A percentile compares a stretch with the other conserved stretches of the same genome.
phyloP scores from a whole-genome alignment of 1,140 invertebrate species.

The Drosophila kepulauana region DNA sequence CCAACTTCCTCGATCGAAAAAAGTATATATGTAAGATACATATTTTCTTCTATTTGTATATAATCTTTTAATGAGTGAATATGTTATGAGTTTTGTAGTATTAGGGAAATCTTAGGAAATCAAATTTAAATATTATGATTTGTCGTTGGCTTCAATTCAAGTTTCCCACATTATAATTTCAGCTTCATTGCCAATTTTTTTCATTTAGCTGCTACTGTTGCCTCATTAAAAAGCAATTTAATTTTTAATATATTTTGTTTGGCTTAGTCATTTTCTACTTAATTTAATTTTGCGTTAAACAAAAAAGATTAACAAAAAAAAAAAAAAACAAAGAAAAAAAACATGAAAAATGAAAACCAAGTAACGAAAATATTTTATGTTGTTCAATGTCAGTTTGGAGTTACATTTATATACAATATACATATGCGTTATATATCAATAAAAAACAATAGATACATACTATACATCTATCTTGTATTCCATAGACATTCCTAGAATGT shows the following conservation, averaged over 20 bases:
- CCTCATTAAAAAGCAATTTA: constrained; percentile 59
- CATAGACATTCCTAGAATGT: constrained; percentile 72
- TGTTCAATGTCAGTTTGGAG: constrained; percentile 85
- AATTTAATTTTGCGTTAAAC: constrained; percentile 42
- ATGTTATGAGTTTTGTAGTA: too few species aligned
- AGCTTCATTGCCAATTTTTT: constrained; percentile 45
- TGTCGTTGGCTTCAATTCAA: constrained; percentile 2
- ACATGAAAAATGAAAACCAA: constrained; percentile 43
- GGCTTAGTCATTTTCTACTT: constrained; percentile 61
- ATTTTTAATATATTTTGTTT: constrained; percentile 56
- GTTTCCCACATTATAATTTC: constrained; percentile 1
- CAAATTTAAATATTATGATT: background rate
- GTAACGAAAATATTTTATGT: constrained; percentile 84
- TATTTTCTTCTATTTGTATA: background rate
- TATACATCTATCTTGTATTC: constrained; percentile 27
- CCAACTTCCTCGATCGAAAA: background rate
- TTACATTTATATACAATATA: constrained; percentile 80
- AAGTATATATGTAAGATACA: background rate
- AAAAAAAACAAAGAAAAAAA: constrained; percentile 38
- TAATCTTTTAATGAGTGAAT: background rate
- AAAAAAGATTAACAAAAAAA: constrained; percentile 49
- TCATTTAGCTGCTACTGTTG: constrained; percentile 39
- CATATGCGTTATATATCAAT: constrained; percentile 75
- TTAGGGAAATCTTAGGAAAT: background rate
- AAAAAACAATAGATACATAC: constrained; percentile 33